These are phyloP conservation scores for Drosophila picticornis DNA, from an alignment of 2,888 invertebrate species.

Conservation along the genomic window DNA sequence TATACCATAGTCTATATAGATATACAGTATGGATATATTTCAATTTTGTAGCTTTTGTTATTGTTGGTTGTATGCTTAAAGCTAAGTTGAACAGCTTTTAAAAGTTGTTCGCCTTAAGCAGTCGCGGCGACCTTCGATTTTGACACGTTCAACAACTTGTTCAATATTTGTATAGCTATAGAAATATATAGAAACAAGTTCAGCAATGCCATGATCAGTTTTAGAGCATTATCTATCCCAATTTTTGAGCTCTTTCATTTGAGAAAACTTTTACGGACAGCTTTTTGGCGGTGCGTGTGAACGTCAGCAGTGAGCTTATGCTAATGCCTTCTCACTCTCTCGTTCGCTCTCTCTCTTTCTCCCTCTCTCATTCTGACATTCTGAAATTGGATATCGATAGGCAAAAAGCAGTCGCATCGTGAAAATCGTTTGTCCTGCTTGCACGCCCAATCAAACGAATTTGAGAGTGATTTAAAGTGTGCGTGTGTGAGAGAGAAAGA, in stretches of 20 bases:
- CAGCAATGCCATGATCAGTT: conserved; percentile 6
- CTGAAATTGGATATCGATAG: conserved; percentile 55
- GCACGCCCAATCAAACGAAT: conserved; percentile 9
- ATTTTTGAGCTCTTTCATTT: not conserved
- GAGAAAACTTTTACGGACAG: conserved; percentile 9
- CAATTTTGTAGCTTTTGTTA: conserved; percentile 17
- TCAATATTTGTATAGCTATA: conserved; percentile 6
- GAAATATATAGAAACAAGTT: conserved; percentile 7
- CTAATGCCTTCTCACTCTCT: not conserved
- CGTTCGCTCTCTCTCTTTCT: conserved; percentile 1
- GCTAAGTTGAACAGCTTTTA: conserved; percentile 6
- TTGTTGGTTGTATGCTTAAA: conserved; percentile 7
- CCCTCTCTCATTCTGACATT: conserved; percentile 12
- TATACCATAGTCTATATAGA: conserved; percentile 5
- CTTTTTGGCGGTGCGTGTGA: conserved; percentile 11
- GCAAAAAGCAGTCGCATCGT: conserved; percentile 8
- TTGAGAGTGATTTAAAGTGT: not conserved
- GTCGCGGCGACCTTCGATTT: conserved; percentile 23
- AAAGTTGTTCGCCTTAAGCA: not conserved
- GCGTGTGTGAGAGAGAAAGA: not conserved
- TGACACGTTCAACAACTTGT: conserved; percentile 1
- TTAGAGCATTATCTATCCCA: not conserved
- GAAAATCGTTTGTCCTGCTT: conserved; percentile 32
- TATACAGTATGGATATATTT: not conserved
- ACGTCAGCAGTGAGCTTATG: not conserved